Conservation (phyloP, 2,113 vertebrate species). For the Kryptolebias marmoratus region DNA sequence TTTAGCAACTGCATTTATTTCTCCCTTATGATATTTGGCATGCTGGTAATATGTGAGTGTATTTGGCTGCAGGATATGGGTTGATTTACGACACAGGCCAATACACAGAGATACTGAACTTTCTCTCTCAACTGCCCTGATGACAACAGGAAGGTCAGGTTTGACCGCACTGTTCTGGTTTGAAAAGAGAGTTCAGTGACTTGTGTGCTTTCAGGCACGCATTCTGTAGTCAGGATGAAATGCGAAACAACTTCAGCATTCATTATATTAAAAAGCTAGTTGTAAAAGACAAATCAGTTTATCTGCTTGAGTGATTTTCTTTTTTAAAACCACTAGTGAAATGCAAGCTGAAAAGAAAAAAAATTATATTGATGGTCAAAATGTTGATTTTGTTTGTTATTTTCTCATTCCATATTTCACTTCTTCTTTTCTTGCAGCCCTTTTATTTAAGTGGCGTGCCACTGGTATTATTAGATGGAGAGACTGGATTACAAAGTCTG, state of each 20-base stretch:
- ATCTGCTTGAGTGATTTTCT: not conserved
- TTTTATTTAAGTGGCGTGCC: conserved; percentile 22
- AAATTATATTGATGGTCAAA: conserved; percentile 20
- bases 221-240: not conserved
- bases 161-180: not conserved
- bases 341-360: not conserved
- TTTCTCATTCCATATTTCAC: conserved; percentile 15
- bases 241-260: not conserved
- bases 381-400: conserved; percentile 9
- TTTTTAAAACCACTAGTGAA: not conserved
- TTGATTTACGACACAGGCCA: conserved; percentile 17
- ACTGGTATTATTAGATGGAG: conserved; percentile 4
- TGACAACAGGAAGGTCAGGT: not conserved
- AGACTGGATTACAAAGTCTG: conserved; percentile 33
- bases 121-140: not conserved
- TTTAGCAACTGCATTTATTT: conserved; percentile 5
- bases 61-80: conserved; percentile 8
- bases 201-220: not conserved
- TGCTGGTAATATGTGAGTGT: not conserved
- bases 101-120: not conserved
- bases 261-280: not conserved
- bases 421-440: not conserved
- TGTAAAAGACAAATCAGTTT: no score
- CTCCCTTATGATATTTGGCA: conserved; percentile 4
- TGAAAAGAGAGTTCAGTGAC: conserved; percentile 7